These are phyloP conservation scores for Deilephila elpenor DNA, from an alignment of 2,888 invertebrate species.

Conservation along the genomic window DNA sequence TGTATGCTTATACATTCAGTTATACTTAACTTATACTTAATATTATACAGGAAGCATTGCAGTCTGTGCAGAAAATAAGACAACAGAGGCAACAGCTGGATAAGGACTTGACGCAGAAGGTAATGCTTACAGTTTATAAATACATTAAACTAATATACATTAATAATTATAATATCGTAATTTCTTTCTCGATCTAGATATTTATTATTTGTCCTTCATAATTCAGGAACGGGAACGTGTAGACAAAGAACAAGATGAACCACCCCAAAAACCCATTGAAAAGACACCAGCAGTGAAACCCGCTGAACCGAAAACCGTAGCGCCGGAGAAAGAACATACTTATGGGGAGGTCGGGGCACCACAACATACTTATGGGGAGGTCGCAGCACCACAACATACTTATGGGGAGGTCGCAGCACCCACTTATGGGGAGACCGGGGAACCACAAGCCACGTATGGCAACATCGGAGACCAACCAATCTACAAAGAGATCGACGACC, in stretches of 20 bases:
- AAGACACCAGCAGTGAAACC: constrained; percentile 20
- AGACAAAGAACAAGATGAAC: constrained; percentile 51
- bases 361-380: neutral
- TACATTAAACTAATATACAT: too few relatives aligned
- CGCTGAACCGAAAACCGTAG: constrained; percentile 26
- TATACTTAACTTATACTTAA: neutral
- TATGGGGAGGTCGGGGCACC: neutral
- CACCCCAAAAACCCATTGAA: constrained; percentile 36
- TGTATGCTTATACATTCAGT: too few relatives aligned
- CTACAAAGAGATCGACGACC: neutral
- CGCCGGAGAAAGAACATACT: neutral
- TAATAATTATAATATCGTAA: too few relatives aligned
- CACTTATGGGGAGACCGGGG: neutral
- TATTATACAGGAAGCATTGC: constrained; percentile 79
- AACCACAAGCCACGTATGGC: neutral
- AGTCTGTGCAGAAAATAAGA: constrained; percentile 79
- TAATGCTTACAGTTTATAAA: constrained; percentile 38
- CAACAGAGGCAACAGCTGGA: constrained; percentile 71
- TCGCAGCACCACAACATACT: neutral
- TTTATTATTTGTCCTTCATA: too few relatives aligned
- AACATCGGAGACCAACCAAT: neutral
- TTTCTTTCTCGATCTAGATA: too few relatives aligned
- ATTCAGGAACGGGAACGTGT: constrained; percentile 68
- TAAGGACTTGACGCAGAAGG: constrained; percentile 79
- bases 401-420: neutral